Conservation (phyloP, 2,797 vertebrate genomes). For the Dicrostonyx torquatus region DNA sequence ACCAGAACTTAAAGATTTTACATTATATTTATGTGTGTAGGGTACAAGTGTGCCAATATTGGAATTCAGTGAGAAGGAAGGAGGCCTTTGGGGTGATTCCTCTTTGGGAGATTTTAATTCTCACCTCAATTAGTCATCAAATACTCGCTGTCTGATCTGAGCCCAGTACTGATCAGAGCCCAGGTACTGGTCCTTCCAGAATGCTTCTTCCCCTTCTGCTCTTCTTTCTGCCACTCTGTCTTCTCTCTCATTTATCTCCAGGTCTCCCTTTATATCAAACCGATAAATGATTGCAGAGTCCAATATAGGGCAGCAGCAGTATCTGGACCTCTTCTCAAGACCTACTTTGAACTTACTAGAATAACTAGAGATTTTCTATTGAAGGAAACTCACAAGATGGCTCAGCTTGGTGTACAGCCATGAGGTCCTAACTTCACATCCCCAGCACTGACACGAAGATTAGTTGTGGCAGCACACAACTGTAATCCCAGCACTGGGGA, state of each 20-base stretch:
- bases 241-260: slow-evolving; percentile 26
- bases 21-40: slow-evolving; percentile 32
- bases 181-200: background rate
- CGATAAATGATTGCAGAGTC: background rate
- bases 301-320: background rate
- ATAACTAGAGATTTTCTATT: background rate
- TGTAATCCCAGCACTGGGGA: background rate
- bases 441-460: background rate
- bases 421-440: background rate
- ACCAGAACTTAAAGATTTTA: background rate
- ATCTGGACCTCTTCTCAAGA: slow-evolving; percentile 35
- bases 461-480: background rate
- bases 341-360: slow-evolving; percentile 12
- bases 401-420: background rate
- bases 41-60: slow-evolving; percentile 1
- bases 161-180: background rate
- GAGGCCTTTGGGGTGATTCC: slow-evolving; percentile 5
- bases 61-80: background rate
- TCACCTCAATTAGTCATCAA: slow-evolving; percentile 9
- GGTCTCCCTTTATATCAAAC: background rate
- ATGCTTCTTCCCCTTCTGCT: background rate
- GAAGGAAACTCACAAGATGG: background rate
- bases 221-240: background rate
- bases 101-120: slow-evolving; percentile 52
- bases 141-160: background rate